phyloP scores from a whole-genome alignment of 2,113 vertebrate species.

The Syngnathus typhle region DNA sequence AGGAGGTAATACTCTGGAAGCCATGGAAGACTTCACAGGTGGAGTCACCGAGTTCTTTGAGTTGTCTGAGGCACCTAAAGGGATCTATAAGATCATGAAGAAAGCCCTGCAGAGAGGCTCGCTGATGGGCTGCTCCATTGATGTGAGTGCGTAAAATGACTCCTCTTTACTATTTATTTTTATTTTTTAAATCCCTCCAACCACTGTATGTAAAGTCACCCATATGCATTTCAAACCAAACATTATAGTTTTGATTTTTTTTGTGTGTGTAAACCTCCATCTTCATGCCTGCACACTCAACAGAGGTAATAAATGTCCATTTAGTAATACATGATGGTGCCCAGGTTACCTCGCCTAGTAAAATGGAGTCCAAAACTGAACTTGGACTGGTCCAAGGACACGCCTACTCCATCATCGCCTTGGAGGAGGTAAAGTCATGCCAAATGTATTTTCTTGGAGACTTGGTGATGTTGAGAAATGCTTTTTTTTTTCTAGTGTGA shows the following conservation, averaged over 20 bases:
- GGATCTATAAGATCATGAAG: slow-evolving; percentile 88
- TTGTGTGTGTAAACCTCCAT: background rate
- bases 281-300: background rate
- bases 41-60: slow-evolving; percentile 95
- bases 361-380: slow-evolving; percentile 78
- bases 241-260: no score
- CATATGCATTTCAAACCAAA: no score
- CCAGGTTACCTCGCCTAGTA: slow-evolving; percentile 76
- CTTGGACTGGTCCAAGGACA: slow-evolving; percentile 87
- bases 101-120: slow-evolving; percentile 91
- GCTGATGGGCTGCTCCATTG: slow-evolving; percentile 95
- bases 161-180: no score
- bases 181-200: no score
- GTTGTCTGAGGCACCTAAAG: slow-evolving; percentile 82
- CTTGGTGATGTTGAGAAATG: background rate
- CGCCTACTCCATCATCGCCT: slow-evolving; percentile 90
- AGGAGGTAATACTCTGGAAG: slow-evolving; percentile 93
- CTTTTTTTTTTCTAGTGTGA: slow-evolving; percentile 56
- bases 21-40: slow-evolving; percentile 98
- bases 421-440: slow-evolving; percentile 79
- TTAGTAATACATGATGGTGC: background rate
- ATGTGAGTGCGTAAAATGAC: slow-evolving; percentile 72
- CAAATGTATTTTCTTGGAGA: background rate
- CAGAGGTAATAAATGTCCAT: background rate
- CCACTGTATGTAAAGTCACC: no score